phyloP scores from a whole-genome alignment of 2,113 vertebrate genomes.

The Carettochelys insculpta region DNA sequence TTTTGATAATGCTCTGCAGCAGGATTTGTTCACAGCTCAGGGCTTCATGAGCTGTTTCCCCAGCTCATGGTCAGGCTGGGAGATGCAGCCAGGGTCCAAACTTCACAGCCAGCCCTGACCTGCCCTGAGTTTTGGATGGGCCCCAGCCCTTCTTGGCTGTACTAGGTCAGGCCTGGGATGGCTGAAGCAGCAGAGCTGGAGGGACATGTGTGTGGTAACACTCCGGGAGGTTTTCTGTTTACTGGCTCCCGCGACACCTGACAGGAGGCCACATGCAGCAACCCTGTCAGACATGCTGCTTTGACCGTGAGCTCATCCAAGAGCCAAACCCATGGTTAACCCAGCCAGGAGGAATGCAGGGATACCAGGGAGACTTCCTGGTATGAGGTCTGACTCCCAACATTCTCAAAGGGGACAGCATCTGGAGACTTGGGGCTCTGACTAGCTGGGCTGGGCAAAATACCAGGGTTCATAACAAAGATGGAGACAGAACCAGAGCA shows the following conservation, averaged over 20 bases:
- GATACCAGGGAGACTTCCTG: background rate
- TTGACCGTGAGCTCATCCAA: background rate
- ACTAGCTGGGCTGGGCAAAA: background rate
- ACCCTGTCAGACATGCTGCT: background rate
- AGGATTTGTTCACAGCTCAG: background rate
- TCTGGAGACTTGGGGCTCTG: background rate
- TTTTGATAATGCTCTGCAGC: background rate
- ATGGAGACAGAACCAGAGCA: background rate
- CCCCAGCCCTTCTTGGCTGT: background rate
- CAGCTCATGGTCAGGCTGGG: background rate
- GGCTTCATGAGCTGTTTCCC: background rate
- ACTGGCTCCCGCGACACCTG: background rate
- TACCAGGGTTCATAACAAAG: background rate
- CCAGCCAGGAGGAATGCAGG: background rate
- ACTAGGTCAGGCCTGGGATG: background rate
- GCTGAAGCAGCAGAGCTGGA: background rate
- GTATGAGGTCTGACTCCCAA: background rate
- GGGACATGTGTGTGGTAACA: background rate
- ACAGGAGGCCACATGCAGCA: background rate
- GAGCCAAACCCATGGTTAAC: background rate
- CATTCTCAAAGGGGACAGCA: rapidly evolving
- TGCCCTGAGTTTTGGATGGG: background rate
- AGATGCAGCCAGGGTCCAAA: background rate
- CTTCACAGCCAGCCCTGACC: background rate
- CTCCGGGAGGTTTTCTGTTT: background rate